phyloP scores from a whole-genome alignment of 2,888 invertebrate species.

The Cephalotes varians region DNA sequence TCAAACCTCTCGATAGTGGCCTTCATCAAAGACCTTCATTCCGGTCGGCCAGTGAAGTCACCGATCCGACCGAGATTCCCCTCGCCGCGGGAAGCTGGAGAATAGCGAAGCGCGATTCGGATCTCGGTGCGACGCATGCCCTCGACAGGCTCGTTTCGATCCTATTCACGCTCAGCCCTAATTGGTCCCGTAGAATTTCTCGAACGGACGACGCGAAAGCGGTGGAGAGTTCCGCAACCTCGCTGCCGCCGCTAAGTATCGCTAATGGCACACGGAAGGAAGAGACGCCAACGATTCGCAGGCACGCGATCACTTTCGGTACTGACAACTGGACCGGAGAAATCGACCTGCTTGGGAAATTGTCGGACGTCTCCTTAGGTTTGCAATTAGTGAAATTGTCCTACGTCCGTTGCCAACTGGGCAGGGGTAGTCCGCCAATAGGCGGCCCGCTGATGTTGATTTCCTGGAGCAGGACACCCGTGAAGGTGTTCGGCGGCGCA shows the following conservation, averaged over 20 bases:
- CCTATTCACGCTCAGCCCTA: slow-evolving; percentile 5
- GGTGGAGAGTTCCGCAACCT: not conserved
- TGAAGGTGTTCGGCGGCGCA: slow-evolving; percentile 90
- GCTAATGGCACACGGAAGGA: not conserved
- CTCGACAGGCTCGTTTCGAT: slow-evolving; percentile 5
- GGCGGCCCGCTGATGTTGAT: slow-evolving; percentile 87
- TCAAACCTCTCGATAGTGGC: slow-evolving; percentile 70
- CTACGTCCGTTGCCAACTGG: slow-evolving; percentile 85
- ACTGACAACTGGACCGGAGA: slow-evolving; percentile 9
- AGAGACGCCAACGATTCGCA: not conserved
- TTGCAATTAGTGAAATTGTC: slow-evolving; percentile 85
- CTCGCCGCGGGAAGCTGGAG: slow-evolving; percentile 26
- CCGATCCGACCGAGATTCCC: slow-evolving; percentile 11
- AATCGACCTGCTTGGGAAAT: not conserved
- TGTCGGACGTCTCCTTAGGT: slow-evolving; percentile 81
- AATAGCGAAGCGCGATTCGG: slow-evolving; percentile 26
- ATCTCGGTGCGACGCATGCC: not conserved
- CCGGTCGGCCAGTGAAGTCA: not conserved
- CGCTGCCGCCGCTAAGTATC: not conserved
- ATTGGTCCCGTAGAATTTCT: slow-evolving; percentile 34
- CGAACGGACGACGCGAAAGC: not conserved
- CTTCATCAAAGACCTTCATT: not conserved
- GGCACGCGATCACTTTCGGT: slow-evolving; percentile 23
- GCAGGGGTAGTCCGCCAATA: slow-evolving; percentile 86
- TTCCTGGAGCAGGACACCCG: slow-evolving; percentile 90